A percentile compares a stretch with the other conserved stretches of the same genome.
phyloP scores from a whole-genome alignment of 2,797 vertebrate species.

The Pantherophis vulpinus region DNA sequence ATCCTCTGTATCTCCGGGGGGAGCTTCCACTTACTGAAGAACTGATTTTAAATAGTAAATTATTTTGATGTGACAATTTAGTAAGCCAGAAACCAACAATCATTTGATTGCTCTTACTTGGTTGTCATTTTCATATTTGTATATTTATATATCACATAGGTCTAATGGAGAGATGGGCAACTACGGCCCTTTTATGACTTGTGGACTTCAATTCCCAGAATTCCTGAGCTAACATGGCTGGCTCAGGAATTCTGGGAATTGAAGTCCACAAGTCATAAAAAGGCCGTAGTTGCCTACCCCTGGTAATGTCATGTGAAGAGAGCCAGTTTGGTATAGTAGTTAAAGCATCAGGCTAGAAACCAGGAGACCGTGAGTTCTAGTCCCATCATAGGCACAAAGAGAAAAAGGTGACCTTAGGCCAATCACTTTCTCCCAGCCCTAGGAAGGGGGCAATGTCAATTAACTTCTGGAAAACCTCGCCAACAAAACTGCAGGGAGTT shows the following conservation, averaged over 20 bases:
- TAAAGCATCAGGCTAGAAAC: neutral
- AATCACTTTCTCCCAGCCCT: neutral
- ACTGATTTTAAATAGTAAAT: neutral
- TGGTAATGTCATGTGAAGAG: neutral
- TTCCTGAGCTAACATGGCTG: no score
- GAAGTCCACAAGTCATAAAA: no score
- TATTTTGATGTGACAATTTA: constrained; percentile 11
- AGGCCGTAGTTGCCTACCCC: no score
- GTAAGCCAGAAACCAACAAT: constrained; percentile 22
- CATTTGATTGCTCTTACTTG: neutral
- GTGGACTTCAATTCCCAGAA: no score
- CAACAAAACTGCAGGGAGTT: neutral
- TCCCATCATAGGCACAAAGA: neutral
- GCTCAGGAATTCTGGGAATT: no score
- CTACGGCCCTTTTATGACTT: no score
- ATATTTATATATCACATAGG: neutral
- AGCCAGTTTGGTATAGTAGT: neutral
- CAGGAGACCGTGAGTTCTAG: neutral
- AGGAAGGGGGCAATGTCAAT: neutral
- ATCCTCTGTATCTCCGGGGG: no score
- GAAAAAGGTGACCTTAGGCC: neutral
- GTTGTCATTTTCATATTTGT: neutral
- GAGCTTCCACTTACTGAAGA: neutral
- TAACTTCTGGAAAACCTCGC: neutral
- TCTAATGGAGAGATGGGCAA: neutral